Evolutionary conservation across 2,888 invertebrate genomes (phyloP).

Genomic region (Pycnomerus fuliginosus): DNA sequence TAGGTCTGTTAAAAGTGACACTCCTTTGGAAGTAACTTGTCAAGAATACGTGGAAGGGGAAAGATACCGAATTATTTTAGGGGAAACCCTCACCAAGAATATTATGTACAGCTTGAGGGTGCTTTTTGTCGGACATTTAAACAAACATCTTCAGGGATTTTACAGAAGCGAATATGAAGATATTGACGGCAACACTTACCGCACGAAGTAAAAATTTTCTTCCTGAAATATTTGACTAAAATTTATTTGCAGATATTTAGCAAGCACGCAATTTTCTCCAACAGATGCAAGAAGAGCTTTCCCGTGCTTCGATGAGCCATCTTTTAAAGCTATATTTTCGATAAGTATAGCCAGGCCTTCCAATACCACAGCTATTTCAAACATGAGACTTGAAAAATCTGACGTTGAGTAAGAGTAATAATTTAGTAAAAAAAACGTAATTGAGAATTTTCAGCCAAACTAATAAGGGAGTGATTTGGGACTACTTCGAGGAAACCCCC

Average conservation of each 20-base stretch:
- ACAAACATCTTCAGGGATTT: slow-evolving; percentile 60
- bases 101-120: slow-evolving; percentile 54
- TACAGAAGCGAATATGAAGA: slow-evolving; percentile 57
- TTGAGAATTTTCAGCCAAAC: too few species aligned
- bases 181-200: too few species aligned
- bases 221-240: neutral
- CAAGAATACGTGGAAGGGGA: slow-evolving; percentile 45
- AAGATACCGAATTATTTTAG: slow-evolving; percentile 48
- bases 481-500: slow-evolving; percentile 59
- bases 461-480: slow-evolving; percentile 44
- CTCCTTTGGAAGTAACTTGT: slow-evolving; percentile 46
- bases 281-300: slow-evolving; percentile 79
- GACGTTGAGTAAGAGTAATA: slow-evolving; percentile 24
- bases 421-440: neutral
- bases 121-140: slow-evolving; percentile 57
- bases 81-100: slow-evolving; percentile 44
- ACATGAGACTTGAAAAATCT: slow-evolving; percentile 62
- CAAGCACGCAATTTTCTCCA: slow-evolving; percentile 78
- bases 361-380: slow-evolving; percentile 60
- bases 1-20: slow-evolving; percentile 23
- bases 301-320: slow-evolving; percentile 86
- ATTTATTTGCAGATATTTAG: slow-evolving; percentile 63
- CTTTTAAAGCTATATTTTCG: slow-evolving; percentile 74
- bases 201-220: too few species aligned
- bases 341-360: slow-evolving; percentile 64